Conservation (phyloP, 1,140 invertebrate species). For the Euschistus heros region DNA sequence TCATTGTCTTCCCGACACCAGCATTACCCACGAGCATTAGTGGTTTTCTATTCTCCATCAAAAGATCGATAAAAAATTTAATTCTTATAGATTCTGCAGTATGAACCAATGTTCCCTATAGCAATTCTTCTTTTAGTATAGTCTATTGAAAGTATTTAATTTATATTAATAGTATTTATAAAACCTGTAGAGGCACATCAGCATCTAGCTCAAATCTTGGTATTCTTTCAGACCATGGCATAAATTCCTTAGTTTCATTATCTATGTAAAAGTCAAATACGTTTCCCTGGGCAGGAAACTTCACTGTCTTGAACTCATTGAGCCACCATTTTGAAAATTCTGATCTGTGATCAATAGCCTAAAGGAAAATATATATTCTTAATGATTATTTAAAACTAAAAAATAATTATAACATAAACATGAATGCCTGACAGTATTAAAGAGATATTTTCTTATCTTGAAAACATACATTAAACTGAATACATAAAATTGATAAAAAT, state of each 20-base stretch:
- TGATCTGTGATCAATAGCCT: constrained; percentile 55
- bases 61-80: constrained; percentile 76
- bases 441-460: too few species aligned
- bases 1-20: constrained; percentile 81
- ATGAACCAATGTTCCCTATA: constrained; percentile 77
- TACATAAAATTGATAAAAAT: too few species aligned
- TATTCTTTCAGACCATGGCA: constrained; percentile 78
- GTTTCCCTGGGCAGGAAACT: constrained; percentile 80
- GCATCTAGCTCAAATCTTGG: constrained; percentile 84
- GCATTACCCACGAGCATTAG: constrained; percentile 90
- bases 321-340: constrained; percentile 97
- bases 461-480: too few species aligned
- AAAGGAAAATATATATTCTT: constrained; percentile 26
- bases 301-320: constrained; percentile 90
- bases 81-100: constrained; percentile 87
- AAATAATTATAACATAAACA: too few species aligned
- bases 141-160: neutral
- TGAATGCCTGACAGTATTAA: too few species aligned
- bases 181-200: constrained; percentile 79
- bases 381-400: too few species aligned
- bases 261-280: constrained; percentile 95
- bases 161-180: neutral
- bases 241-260: constrained; percentile 75
- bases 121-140: neutral
- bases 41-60: constrained; percentile 78